Evolutionary conservation across 2,113 vertebrate genomes (phyloP).

Genomic region (Mus pahari): DNA sequence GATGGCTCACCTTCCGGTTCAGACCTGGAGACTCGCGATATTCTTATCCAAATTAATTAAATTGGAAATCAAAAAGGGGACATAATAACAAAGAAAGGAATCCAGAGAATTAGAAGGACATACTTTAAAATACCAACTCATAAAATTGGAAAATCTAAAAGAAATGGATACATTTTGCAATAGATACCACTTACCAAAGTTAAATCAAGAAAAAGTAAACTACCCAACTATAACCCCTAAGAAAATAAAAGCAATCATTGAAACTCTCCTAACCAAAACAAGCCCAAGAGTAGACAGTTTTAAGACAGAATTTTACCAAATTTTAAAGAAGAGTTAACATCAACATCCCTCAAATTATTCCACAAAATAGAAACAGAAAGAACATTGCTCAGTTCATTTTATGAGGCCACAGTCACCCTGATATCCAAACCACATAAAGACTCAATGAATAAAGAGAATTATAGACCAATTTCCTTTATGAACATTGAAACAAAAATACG

Average conservation of each 20-base stretch:
- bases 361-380: background rate
- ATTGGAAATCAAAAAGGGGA: background rate
- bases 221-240: background rate
- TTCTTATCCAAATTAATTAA: background rate
- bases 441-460: background rate
- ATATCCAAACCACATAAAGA: background rate
- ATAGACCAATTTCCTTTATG: background rate
- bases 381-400: background rate
- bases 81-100: background rate
- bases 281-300: background rate
- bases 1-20: too few species aligned
- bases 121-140: background rate
- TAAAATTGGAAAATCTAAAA: background rate
- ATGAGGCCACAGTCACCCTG: background rate
- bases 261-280: background rate
- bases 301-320: background rate
- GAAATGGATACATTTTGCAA: background rate
- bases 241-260: background rate
- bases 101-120: background rate
- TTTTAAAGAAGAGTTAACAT: background rate
- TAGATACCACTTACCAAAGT: background rate
- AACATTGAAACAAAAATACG: background rate
- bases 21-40: too few species aligned
- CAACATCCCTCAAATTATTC: background rate
- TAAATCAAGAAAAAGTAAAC: background rate